These are phyloP conservation scores for Pituophis catenifer DNA, from an alignment of 2,113 vertebrate species.

Conservation along the genomic window DNA sequence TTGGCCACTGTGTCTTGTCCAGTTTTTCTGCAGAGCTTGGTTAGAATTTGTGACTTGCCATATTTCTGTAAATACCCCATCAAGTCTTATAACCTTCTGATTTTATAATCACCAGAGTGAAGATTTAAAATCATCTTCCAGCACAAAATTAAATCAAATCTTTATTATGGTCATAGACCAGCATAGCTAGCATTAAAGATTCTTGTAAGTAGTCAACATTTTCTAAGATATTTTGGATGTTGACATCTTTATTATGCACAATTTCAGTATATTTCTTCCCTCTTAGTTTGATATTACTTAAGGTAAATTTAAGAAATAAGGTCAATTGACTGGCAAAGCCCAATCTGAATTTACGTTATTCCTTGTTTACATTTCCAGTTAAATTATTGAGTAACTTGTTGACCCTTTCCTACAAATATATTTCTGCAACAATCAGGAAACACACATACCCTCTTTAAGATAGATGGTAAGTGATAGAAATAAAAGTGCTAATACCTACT, in stretches of 20 bases:
- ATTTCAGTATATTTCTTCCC: not conserved
- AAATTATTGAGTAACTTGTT: not conserved
- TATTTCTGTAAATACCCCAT: not conserved
- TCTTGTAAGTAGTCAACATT: not conserved
- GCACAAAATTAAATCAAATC: not conserved
- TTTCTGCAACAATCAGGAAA: not conserved
- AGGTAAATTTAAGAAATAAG: not conserved
- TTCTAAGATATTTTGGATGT: not conserved
- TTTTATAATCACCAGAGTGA: not conserved
- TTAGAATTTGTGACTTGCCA: not conserved
- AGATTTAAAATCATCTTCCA: not conserved
- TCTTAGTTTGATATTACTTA: not conserved
- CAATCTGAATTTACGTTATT: not conserved
- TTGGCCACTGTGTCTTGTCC: not conserved
- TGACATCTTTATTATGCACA: not conserved
- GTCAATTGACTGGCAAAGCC: not conserved
- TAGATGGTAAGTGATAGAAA: not conserved
- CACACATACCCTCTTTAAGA: not conserved
- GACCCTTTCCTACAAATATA: not conserved
- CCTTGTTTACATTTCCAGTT: not conserved
- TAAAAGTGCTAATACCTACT: slow-evolving; percentile 40
- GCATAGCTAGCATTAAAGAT: not conserved
- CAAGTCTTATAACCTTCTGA: not conserved
- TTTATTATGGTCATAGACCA: not conserved
- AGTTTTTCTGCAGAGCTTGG: not conserved